These are phyloP conservation scores for Acanthis flammea DNA, from an alignment of 2,797 vertebrate species.

Conservation along the genomic window DNA sequence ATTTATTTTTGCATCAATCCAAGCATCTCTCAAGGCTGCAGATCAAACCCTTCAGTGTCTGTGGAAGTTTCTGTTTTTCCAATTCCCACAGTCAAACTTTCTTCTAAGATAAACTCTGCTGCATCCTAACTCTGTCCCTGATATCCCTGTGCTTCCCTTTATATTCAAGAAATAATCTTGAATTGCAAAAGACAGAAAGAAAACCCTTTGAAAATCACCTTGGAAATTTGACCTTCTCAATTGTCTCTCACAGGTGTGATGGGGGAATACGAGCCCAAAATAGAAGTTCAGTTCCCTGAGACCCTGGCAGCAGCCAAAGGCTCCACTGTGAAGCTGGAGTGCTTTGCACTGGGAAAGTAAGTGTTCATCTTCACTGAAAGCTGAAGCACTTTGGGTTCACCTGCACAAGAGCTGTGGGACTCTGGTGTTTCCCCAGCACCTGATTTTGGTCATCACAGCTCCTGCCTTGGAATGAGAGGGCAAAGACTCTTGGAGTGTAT, in stretches of 20 bases:
- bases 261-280: slow-evolving; percentile 98
- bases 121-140: background rate
- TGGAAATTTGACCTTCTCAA: background rate
- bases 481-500: background rate
- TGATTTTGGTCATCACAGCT: background rate
- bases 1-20: background rate
- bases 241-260: slow-evolving; percentile 82
- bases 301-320: slow-evolving; percentile 90
- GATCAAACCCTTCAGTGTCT: background rate
- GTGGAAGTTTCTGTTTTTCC: background rate
- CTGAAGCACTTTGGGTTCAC: background rate
- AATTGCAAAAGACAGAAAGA: background rate
- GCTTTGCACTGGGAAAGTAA: slow-evolving; percentile 97
- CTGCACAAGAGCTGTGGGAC: background rate
- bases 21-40: background rate
- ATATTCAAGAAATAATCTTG: background rate
- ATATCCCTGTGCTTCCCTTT: background rate
- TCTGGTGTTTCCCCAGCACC: background rate
- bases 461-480: background rate
- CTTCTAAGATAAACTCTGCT: background rate
- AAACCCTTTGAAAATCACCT: background rate
- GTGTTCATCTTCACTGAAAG: slow-evolving; percentile 46
- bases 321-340: slow-evolving; percentile 89
- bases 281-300: slow-evolving; percentile 96
- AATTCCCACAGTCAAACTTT: background rate